Evolutionary conservation across 1,140 invertebrate genomes (phyloP).

Genomic region (Onthophagus taurus): DNA sequence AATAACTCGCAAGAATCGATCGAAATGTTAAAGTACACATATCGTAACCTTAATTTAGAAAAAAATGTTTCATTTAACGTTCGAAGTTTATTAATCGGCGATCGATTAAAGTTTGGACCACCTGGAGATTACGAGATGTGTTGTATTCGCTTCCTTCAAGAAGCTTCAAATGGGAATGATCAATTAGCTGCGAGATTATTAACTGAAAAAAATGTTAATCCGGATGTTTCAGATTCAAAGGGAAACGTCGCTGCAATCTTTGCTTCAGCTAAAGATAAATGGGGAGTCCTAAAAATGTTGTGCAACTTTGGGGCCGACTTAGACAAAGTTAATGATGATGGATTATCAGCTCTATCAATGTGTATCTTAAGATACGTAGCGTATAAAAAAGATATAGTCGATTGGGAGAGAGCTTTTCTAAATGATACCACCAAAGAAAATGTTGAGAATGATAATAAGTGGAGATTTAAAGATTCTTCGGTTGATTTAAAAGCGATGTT

Average conservation of each 20-base stretch:
- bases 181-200: conserved; percentile 34
- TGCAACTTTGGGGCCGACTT: conserved; percentile 40
- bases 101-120: conserved; percentile 19
- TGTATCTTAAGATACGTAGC: conserved; percentile 37
- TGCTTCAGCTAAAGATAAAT: conserved; percentile 36
- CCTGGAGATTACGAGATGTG: conserved; percentile 25
- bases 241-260: conserved; percentile 44
- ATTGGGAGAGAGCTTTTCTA: conserved; percentile 37
- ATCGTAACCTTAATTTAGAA: conserved; percentile 28
- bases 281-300: conserved; percentile 29
- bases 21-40: conserved; percentile 27
- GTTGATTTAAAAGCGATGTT: too few species aligned
- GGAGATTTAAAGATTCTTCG: too few species aligned
- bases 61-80: conserved; percentile 23
- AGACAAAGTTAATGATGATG: conserved; percentile 41
- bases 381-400: conserved; percentile 30
- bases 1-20: conserved; percentile 30
- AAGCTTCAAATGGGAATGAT: conserved; percentile 30
- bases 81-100: conserved; percentile 23
- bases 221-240: conserved; percentile 38
- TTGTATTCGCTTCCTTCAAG: conserved; percentile 24
- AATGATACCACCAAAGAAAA: too few species aligned
- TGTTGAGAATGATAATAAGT: too few species aligned
- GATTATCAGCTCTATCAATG: conserved; percentile 40
- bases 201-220: conserved; percentile 36